Conservation (phyloP, 2,113 vertebrate species). For the Lates calcarifer region DNA sequence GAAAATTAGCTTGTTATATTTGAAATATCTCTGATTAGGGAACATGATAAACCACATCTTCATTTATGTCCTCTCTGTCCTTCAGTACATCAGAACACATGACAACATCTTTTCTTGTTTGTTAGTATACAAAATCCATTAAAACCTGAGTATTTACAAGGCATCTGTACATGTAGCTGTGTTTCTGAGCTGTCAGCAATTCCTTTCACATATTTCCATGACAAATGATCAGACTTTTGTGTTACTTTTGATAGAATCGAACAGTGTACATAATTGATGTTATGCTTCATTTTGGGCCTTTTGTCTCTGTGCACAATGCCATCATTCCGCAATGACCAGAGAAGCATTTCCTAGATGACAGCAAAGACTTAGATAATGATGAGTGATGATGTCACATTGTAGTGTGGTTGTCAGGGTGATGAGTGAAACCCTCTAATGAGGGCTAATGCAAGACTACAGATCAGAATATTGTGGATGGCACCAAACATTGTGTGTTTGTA, state of each 20-base stretch:
- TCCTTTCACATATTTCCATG: background rate
- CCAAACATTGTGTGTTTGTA: background rate
- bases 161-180: background rate
- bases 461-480: background rate
- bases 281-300: constrained; percentile 12
- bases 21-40: background rate
- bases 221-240: background rate
- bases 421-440: constrained; percentile 19
- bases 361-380: constrained; percentile 41
- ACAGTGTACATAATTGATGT: constrained; percentile 41
- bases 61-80: too few relatives aligned
- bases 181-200: background rate
- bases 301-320: constrained; percentile 49
- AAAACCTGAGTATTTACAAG: background rate
- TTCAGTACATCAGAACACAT: background rate
- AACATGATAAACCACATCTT: too few relatives aligned
- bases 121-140: background rate
- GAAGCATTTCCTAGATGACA: constrained; percentile 45
- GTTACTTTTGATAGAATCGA: background rate
- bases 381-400: constrained; percentile 42
- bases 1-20: constrained; percentile 3
- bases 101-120: background rate
- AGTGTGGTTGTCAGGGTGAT: constrained; percentile 33
- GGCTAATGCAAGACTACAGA: background rate
- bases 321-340: constrained; percentile 16